Evolutionary conservation across 2,113 vertebrate genomes (phyloP), one percentile per base, ranked within the genome.

Genomic region (Misgurnus mizolepis): DNA sequence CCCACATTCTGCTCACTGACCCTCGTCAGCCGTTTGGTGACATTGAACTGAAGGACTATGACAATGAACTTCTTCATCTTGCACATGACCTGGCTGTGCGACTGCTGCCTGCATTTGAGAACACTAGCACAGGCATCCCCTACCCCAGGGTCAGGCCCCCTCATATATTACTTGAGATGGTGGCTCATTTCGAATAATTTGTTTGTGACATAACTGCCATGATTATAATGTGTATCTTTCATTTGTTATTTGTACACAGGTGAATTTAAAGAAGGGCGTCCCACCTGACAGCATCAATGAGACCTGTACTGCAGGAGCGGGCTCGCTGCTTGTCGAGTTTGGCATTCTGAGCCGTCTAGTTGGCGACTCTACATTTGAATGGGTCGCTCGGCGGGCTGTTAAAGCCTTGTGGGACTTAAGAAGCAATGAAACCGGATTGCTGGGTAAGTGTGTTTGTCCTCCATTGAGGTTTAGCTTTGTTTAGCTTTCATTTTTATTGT

Each of bases 111-210:
- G 97, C 98, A 82, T 99, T 99, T 65, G 97, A 99, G 86, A 98
- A 99, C 94, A 99, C 97, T 83, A 94, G 92, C 88, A 98, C 98
- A 0, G 97, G 97, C n/a, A 99, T 99, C 80, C 98, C 98, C 0
- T 96, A 96, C 56, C 96, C 98, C 65, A 93, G 98, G 92, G 98
- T 99, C 92, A 91, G 90, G 3, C 17, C n/a, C 3, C 12, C 11
- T 14, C 27, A 4, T 45, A 18, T 18, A 41, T 39, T 10, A n/a
- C 2, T 70, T 17, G 69, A 1, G 34, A 27, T 7, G 15, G 5
- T 56, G 17, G 5, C 5, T 56, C 14, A 6, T 34, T 34, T 34
- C 27, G 3, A 34, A 3, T 34, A 1, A 34, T 34, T 58, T 40
- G 34, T 62, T 71, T 58, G 40, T 45, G 27, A 34, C 27, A 34